A percentile compares a stretch with the other conserved stretches of the same genome.
Evolutionary conservation across 2,113 vertebrate species (phyloP).

Genomic region (Leptosomus discolor): DNA sequence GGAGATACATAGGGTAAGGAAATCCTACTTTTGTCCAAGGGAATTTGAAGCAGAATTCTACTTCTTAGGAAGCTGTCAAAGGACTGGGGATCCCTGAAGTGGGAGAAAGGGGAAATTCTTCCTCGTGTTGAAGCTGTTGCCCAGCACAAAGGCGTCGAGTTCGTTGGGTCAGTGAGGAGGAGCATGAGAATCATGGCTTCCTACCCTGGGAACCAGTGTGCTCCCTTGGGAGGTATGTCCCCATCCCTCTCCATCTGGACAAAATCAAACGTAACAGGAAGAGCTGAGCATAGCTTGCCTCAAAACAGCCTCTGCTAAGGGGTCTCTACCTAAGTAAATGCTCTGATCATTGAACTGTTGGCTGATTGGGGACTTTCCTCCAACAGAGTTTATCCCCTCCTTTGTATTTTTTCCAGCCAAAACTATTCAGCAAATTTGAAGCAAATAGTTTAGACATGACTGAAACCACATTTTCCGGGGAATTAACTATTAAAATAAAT

Average conservation of each 20-base stretch:
- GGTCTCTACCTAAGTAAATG: neutral
- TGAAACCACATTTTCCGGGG: neutral
- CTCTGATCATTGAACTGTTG: neutral
- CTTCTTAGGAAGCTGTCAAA: neutral
- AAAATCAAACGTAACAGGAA: neutral
- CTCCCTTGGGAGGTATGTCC: neutral
- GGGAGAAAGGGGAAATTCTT: neutral
- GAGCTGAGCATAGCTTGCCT: fast-evolving
- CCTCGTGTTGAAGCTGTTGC: neutral
- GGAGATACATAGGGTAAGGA: neutral
- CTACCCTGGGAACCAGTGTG: neutral
- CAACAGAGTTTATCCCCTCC: neutral
- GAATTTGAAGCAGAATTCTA: neutral
- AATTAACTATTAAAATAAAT: slow-evolving; percentile 19
- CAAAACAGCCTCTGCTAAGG: neutral
- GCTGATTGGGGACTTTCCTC: neutral
- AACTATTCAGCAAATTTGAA: slow-evolving; percentile 36
- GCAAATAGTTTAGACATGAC: slow-evolving; percentile 43
- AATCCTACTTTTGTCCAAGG: neutral
- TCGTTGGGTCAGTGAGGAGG: neutral
- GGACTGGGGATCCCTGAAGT: neutral
- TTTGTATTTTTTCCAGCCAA: neutral
- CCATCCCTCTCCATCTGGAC: neutral
- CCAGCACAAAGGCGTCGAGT: neutral
- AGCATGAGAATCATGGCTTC: neutral